Base-by-base conservation (phyloP, 2,113 vertebrate species). In the Cardinalis cardinalis region DNA sequence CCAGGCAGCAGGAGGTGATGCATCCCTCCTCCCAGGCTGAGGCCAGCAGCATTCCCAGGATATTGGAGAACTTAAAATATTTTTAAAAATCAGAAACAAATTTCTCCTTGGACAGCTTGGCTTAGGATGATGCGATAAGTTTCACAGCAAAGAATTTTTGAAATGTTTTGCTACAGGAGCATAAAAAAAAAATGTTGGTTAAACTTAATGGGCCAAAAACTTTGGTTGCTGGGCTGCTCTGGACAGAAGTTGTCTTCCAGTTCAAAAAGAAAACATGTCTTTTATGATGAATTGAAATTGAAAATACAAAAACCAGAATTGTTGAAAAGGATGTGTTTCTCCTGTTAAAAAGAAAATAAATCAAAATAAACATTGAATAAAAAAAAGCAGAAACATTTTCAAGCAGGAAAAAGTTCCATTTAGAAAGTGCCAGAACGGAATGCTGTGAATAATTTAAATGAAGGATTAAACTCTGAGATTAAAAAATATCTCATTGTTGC, bases 371-470 rank as follows among this genome's bases (percentile, higher is more conserved):
- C 25, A 31, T 11, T 26, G 34, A 84, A 49, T 80, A 14, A 72
- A 48, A 40, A 40, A 40, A 53, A 40, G 0, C 9, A 49, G 48
- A 44, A 55, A 25, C 24, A 9, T 59, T 74, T 84, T 86, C 55
- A 83, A 80, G n/a, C 9, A 63, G 51, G 60, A 26, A 90, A 44
- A 90, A 26, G 15, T 58, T 49, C 31, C 6, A 46, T 59, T 88
- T 89, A 36, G 32, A 74, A 81, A 70, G 53, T 55, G 12, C 43
- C 65, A 51, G 65, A 84, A 90, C 48, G 31, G 52, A 63, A 63
- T 15, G 14, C 34, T 92, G 51, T 74, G 65, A 88, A 66, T 81
- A 89, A 93, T 92, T 88, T 68, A 92, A 77, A 81, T 29, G 31
- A 84, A 76, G 55, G 28, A 11, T 58, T 80, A 60, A 58, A 32